Evolutionary conservation across 2,888 invertebrate genomes (phyloP).

Genomic region (Pteria penguin): DNA sequence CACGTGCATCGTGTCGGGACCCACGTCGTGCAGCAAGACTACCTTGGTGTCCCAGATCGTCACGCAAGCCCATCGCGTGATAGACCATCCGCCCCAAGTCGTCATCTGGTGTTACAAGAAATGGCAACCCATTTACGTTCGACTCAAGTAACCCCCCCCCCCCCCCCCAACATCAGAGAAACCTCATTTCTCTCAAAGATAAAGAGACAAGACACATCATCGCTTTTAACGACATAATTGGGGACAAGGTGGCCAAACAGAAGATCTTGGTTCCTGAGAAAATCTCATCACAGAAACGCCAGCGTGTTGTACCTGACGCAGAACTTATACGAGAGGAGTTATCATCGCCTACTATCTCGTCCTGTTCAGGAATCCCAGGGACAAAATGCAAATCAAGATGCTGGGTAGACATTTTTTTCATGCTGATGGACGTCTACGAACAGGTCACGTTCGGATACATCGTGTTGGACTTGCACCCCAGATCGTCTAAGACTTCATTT

Average conservation of each 20-base stretch:
- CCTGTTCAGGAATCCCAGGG: constrained; percentile 11
- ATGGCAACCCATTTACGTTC: neutral
- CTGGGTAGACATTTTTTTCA: neutral
- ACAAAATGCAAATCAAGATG: constrained; percentile 1
- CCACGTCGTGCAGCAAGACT: neutral
- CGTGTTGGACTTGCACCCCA: neutral
- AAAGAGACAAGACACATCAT: too few species aligned
- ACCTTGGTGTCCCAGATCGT: neutral
- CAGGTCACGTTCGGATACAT: neutral
- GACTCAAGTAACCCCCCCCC: too few species aligned
- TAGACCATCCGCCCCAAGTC: neutral
- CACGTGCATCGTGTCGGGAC: constrained; percentile 4
- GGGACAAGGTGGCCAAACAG: neutral
- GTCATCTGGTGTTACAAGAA: constrained; percentile 6
- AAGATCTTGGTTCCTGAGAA: neutral
- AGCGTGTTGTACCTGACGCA: constrained; percentile 19
- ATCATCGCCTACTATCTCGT: constrained; percentile 12
- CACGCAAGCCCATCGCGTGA: neutral
- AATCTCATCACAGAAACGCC: constrained; percentile 18
- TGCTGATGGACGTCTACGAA: neutral
- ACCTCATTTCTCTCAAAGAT: too few species aligned
- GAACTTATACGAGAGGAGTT: constrained; percentile 2
- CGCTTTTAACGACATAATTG: constrained; percentile 6
- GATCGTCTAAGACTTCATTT: neutral
- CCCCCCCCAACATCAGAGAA: too few species aligned